Base-by-base conservation (phyloP, 1,140 invertebrate species). In the Pogonomyrmex barbatus region DNA sequence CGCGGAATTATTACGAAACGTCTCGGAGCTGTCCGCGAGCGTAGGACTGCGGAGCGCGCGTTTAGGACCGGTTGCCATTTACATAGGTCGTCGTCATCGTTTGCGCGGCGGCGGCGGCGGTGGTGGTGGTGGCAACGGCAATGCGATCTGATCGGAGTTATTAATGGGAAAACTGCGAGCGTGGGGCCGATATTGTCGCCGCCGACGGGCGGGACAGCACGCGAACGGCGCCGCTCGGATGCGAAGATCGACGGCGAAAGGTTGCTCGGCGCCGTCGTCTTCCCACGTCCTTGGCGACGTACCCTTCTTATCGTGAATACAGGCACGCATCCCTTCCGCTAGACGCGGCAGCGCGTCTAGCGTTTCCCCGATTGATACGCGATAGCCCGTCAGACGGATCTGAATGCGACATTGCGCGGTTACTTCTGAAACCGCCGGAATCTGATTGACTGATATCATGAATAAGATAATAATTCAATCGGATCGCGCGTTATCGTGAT, bases 1-100 rank as follows among this genome's bases (percentile, higher is more conserved):
- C 91, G 91, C 90, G 90, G 93, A 93, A 94, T 94, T 93, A 92
- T 94, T 94, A 94, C 93, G 94, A 94, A 94, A 94, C 91, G 79
- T 92, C 91, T 91, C 88, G 75, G 82, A 89, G 88, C 88, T 90
- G 90, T 86, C 86, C 70, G 85, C 88, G 63, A 71, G 87, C 86
- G 89, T 90, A 90, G 89, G 89, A 88, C 78, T 86, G 33, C 8
- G 60, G 39, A 42, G 33, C 67, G 63, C 36, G 67, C 36, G 67
- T 24, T 56, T 76, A 88, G 88, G 87, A 91, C 82, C 91, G 87
- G 89, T 92, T 89, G 90, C 91, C 47, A 87, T 91, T 91, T 88
- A 63, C 88, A 86, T 82, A 89, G 86, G 56, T 82, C 86, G 78
- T 83, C 76, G 82, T 73, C 73, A 56, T 68, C 73, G 62, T 68